Conservation (phyloP, 1,140 invertebrate genomes). For the Trichomalopsis sarcophagae region DNA sequence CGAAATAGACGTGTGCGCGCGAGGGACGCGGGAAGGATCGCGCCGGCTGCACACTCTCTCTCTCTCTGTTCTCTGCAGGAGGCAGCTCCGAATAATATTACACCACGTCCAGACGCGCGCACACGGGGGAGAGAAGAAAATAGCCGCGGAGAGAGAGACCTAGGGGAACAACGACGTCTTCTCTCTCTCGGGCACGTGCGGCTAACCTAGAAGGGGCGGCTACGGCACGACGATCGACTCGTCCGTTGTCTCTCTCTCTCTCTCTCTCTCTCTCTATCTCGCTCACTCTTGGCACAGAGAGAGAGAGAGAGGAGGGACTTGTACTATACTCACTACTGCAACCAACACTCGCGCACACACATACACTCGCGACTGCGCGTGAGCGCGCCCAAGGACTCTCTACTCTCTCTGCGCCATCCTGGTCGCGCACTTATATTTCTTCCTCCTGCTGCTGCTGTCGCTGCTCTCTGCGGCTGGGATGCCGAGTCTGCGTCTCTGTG, state of each 20-base stretch:
- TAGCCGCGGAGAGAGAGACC: neutral
- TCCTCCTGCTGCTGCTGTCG: neutral
- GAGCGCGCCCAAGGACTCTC: conserved; percentile 4
- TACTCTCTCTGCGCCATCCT: neutral
- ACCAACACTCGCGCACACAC: neutral
- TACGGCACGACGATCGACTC: conserved; percentile 17
- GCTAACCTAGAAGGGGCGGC: neutral
- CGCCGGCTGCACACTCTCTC: neutral
- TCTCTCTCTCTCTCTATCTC: conserved; percentile 6
- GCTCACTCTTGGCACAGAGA: neutral
- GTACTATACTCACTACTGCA: neutral
- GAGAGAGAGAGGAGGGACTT: neutral
- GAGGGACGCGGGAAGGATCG: conserved; percentile 9
- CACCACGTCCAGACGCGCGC: neutral
- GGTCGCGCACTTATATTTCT: neutral
- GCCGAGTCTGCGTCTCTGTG: neutral
- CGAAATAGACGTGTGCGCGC: conserved; percentile 1
- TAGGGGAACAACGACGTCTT: neutral
- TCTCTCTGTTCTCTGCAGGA: conserved; percentile 18
- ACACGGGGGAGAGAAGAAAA: neutral
- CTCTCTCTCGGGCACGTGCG: neutral
- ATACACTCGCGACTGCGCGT: conserved; percentile 3
- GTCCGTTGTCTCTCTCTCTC: conserved; percentile 12
- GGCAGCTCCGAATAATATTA: neutral
- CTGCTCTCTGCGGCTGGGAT: neutral